Evolutionary conservation across 2,888 invertebrate genomes (phyloP), one percentile per base, ranked within the genome.

Genomic region (Phortica okadai): DNA sequence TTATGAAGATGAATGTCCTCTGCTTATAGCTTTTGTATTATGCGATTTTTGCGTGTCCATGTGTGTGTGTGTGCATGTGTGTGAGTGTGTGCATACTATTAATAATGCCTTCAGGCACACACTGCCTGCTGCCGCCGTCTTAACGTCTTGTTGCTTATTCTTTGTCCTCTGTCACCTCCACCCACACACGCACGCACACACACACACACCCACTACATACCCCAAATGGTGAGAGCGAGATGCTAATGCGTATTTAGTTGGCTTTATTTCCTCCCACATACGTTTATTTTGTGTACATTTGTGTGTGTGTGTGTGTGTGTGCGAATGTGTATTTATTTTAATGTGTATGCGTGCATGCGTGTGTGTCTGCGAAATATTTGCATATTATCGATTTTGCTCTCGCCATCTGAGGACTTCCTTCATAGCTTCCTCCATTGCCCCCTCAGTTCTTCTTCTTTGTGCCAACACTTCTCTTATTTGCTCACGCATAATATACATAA

Each of bases 161-260:
- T 4, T 64, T 41, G 42, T 59, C 74, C 67, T 74, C 79, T 62
- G 14, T 11, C 67, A 73, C 73, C 74, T 78, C 41, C 64, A 33
- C 33, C 62, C 21, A 16, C 16, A 21, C 21, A 8, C 62, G 6
- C 62, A n/a, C 62, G 5, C 62, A 59, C 59, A 67, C 10, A 45
- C 42, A 67, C 45, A 44, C 7, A 67, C 16, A 41, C 54, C 0
- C 33, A 21, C 41, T 33, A 54, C 41, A 33, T 33, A 8, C 7
- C 10, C 25, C 66, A 50, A 50, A 0, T 50, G 50, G 50, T 11
- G 50, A 2, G 85, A 85, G 84, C 83, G 84, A 84, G 85, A 87
- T 86, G 85, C 86, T 87, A 86, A 86, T 86, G 87, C 85, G 86
- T 85, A 86, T 87, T 86, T 86, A 87, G 86, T 87, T 86, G 81